Conservation (phyloP, 2,888 invertebrate species). For the Drosophila phalerata region DNA sequence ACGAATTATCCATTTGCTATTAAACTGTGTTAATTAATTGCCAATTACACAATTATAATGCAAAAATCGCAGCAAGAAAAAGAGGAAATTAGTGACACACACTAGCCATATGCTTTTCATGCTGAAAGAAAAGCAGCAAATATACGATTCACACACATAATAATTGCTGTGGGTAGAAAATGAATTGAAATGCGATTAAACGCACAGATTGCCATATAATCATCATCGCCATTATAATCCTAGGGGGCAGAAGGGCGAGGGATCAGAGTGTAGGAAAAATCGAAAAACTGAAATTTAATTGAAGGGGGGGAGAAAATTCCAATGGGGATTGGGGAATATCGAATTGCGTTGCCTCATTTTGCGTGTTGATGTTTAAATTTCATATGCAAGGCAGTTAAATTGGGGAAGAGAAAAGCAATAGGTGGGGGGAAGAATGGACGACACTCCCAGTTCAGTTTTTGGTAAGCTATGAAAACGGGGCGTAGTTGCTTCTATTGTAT, state of each 20-base stretch:
- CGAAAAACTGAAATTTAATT: constrained; percentile 34
- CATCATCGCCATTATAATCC: constrained; percentile 33
- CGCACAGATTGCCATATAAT: constrained; percentile 49
- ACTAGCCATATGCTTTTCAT: constrained; percentile 4
- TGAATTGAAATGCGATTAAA: constrained; percentile 52
- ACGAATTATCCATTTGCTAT: constrained; percentile 24
- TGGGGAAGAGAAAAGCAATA: background rate
- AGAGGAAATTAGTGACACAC: background rate
- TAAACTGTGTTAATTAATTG: constrained; percentile 18
- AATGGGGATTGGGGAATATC: constrained; percentile 6
- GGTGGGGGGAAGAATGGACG: constrained; percentile 1
- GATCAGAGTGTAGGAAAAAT: constrained; percentile 20
- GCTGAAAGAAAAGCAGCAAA: constrained; percentile 14
- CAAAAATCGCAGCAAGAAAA: constrained; percentile 1
- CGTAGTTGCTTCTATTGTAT: constrained; percentile 16
- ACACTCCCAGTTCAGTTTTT: constrained; percentile 51
- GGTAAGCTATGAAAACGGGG: constrained; percentile 16
- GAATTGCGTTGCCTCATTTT: constrained; percentile 23
- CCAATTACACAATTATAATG: constrained; percentile 7
- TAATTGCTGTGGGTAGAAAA: constrained; percentile 22
- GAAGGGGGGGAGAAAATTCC: constrained; percentile 20
- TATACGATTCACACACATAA: constrained; percentile 8
- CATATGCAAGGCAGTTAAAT: constrained; percentile 38
- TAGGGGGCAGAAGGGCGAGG: background rate
- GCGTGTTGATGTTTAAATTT: constrained; percentile 43